Base-by-base conservation (phyloP, 2,113 vertebrate genomes). In the Balaeniceps rex region DNA sequence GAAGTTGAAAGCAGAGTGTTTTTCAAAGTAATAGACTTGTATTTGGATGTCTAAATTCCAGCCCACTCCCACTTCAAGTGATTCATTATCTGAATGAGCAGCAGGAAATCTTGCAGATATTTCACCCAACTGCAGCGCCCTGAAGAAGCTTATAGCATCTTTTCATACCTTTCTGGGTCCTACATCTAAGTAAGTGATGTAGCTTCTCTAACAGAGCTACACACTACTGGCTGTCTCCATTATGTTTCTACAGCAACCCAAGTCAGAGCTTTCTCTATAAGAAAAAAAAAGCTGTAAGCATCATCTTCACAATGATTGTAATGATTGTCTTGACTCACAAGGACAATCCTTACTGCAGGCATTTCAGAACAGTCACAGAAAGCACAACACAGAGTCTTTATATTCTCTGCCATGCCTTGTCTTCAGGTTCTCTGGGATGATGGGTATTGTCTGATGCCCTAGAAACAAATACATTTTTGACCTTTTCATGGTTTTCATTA, bases 61-160 rank as follows among this genome's bases (percentile, higher is more conserved):
- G 12, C 8, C 16, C 21, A 9, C 24, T 77, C 26, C 19, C 28
- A 7, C 31, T 21, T 65, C 3, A 52, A 58, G 22, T 8, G 10
- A 44, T 54, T 71, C 0, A 2, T 42, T 71, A 51, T 8, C 49
- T 54, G 24, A 89, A 31, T 25, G 23, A 83, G 7, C 18, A 86
- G n/a, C 16, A 51, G 29, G 52, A 92, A 88, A 68, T 61, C 22
- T 38, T 88, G 22, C 29, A 88, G 26, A 7, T 60, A 26, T 69
- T 92, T 93, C 40, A 87, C 5, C 13, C 23, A 51, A 21, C 21
- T 61, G 24, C 22, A 88, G 26, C 4, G 57, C 8, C 3, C 2
- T 9, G 24, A 83, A 60, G 23, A 65, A 77, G 3, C 25, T 36
- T 1, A 0, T 11, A 57, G 24, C 0, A 1, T 26, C 23, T 77